Conservation (phyloP, 2,113 vertebrate species). For the Henicopernis longicauda region DNA sequence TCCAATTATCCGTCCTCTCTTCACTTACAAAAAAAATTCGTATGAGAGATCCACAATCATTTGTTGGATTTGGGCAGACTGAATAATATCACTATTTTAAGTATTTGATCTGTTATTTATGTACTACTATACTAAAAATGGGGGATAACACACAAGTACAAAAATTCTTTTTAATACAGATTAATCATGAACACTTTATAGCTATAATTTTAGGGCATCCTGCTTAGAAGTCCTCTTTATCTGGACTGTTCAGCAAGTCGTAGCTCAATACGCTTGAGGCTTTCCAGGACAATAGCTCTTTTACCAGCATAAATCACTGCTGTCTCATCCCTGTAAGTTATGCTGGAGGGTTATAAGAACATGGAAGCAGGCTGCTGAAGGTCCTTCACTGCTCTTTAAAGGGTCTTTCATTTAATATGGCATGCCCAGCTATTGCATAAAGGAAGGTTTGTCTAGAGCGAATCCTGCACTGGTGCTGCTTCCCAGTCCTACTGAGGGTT, state of each 20-base stretch:
- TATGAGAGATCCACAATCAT: neutral
- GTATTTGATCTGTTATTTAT: neutral
- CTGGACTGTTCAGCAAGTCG: neutral
- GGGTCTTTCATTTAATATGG: slow-evolving; percentile 63
- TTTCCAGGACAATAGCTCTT: slow-evolving; percentile 64
- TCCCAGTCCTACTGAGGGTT: slow-evolving; percentile 1
- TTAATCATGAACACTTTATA: neutral
- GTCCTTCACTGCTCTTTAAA: slow-evolving; percentile 69
- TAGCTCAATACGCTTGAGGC: slow-evolving; percentile 48
- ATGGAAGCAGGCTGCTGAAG: slow-evolving; percentile 58
- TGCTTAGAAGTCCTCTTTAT: slow-evolving; percentile 36
- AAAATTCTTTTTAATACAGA: neutral
- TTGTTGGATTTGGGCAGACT: neutral
- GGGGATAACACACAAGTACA: neutral
- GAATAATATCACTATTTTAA: neutral
- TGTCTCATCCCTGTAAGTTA: slow-evolving; percentile 60
- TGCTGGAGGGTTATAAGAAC: slow-evolving; percentile 63
- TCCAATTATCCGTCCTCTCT: neutral
- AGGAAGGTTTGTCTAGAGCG: slow-evolving; percentile 60
- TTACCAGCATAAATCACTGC: slow-evolving; percentile 59
- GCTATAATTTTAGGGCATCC: slow-evolving; percentile 28
- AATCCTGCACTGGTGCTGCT: slow-evolving; percentile 31
- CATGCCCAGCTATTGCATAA: slow-evolving; percentile 54
- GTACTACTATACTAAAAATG: neutral
- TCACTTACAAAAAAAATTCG: neutral